These are phyloP conservation scores for Drosophila gaucha DNA, from an alignment of 2,888 invertebrate genomes.

Conservation along the genomic window DNA sequence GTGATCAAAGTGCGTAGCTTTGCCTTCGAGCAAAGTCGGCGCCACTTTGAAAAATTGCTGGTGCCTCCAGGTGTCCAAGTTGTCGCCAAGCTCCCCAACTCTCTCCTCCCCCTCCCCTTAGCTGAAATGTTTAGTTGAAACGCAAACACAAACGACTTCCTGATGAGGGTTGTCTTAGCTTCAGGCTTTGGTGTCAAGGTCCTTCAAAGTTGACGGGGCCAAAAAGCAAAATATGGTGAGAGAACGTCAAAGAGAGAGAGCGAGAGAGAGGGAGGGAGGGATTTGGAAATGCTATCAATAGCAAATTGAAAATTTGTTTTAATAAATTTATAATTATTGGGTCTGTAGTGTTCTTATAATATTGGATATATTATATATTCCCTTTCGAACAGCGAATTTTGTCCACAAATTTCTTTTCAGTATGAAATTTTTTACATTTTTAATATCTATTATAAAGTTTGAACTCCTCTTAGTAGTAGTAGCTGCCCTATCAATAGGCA, in stretches of 20 bases:
- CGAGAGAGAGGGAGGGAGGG: neutral
- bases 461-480: too few relatives aligned
- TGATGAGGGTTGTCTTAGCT: constrained; percentile 52
- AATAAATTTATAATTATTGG: too few relatives aligned
- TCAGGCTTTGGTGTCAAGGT: constrained; percentile 22
- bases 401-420: too few relatives aligned
- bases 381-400: too few relatives aligned
- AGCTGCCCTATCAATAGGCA: too few relatives aligned
- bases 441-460: too few relatives aligned
- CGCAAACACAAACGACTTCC: constrained; percentile 38
- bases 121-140: constrained; percentile 14
- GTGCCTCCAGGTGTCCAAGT: constrained; percentile 43
- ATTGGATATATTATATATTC: too few relatives aligned
- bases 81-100: constrained; percentile 29
- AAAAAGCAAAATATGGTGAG: neutral
- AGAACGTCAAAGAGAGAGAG: neutral
- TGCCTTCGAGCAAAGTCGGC: constrained; percentile 30
- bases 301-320: neutral
- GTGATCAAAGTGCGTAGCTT: constrained; percentile 58
- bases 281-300: constrained; percentile 1
- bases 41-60: constrained; percentile 23
- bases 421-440: too few relatives aligned
- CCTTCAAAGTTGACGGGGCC: constrained; percentile 13
- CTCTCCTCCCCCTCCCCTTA: neutral
- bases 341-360: too few relatives aligned